Evolutionary conservation across 1,140 invertebrate genomes (phyloP).

Genomic region (Chironomus tepperi): DNA sequence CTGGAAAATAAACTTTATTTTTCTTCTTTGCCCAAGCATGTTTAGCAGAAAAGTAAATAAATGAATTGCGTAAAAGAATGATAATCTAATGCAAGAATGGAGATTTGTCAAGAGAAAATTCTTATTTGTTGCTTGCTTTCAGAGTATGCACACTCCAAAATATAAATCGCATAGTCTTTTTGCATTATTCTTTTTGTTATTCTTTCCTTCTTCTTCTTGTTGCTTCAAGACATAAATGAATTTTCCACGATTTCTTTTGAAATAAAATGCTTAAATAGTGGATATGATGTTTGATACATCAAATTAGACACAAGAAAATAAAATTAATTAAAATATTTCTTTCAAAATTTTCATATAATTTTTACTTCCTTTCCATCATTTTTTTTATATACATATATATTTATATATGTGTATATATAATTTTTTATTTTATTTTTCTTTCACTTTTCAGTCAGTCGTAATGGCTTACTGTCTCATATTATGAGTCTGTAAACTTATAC

Average conservation of each 20-base stretch:
- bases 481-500: conserved; percentile 27
- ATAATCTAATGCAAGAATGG: not conserved
- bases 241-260: not conserved
- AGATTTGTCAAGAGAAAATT: not conserved
- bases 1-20: not conserved
- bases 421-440: conserved; percentile 8
- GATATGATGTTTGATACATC: too few species aligned
- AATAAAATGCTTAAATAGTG: too few species aligned
- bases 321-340: not conserved
- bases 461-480: conserved; percentile 4
- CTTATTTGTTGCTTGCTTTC: too few species aligned
- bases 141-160: too few species aligned
- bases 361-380: not conserved
- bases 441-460: conserved; percentile 4
- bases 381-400: not conserved
- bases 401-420: not conserved
- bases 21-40: not conserved
- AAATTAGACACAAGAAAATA: not conserved
- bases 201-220: not conserved
- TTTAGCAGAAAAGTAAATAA: not conserved
- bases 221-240: not conserved
- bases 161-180: not conserved
- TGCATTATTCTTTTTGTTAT: not conserved
- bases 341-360: not conserved
- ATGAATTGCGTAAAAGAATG: conserved; percentile 4